Evolutionary conservation across 2,888 invertebrate genomes (phyloP).

Genomic region (Drosophila longiperda): DNA sequence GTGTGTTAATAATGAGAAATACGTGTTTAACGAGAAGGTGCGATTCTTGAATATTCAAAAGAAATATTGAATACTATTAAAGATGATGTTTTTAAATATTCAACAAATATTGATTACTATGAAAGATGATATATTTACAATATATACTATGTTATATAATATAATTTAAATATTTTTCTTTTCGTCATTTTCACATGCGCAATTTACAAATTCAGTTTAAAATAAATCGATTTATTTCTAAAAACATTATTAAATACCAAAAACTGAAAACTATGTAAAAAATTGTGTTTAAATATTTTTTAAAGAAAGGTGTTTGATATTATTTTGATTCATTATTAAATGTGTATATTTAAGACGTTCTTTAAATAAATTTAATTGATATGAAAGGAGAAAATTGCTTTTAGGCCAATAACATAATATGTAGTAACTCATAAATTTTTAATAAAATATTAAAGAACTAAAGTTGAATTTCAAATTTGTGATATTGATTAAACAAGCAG

Average conservation of each 20-base stretch:
- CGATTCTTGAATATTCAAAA: neutral
- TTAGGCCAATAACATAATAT: too few relatives aligned
- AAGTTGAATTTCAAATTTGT: neutral
- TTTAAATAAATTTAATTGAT: neutral
- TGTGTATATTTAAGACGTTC: neutral
- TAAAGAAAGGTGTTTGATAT: neutral
- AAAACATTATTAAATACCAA: neutral
- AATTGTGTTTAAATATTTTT: neutral
- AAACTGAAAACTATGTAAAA: neutral
- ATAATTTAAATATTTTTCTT: neutral
- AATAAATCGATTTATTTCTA: neutral
- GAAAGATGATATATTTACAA: neutral
- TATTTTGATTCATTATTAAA: neutral
- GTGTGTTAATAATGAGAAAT: conserved; percentile 40
- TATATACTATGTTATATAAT: neutral
- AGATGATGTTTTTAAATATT: neutral
- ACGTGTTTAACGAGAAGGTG: conserved; percentile 39
- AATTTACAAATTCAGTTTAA: neutral
- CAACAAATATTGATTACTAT: neutral
- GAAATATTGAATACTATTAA: neutral
- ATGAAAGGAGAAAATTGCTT: neutral
- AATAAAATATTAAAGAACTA: neutral
- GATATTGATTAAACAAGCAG: neutral
- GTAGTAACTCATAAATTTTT: neutral
- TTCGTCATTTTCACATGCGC: neutral